Conservation (phyloP, 1,140 invertebrate species). For the Camponotus pennsylvanicus region DNA sequence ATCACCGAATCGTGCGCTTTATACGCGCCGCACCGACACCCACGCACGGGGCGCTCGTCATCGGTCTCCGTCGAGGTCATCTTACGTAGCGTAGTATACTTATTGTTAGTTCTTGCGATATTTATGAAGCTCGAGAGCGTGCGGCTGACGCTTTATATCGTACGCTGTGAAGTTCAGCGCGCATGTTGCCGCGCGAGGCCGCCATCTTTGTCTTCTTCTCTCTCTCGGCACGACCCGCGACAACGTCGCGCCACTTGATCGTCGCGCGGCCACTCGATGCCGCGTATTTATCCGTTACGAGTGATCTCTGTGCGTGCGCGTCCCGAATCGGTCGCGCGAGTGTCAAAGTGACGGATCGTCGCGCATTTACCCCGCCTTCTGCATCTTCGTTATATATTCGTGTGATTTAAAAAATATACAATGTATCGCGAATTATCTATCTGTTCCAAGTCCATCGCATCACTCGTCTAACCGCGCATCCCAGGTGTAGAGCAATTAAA, state of each 20-base stretch:
- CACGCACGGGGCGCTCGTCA: not conserved
- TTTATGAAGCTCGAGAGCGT: conserved; percentile 9
- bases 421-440: not conserved
- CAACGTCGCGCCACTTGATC: not conserved
- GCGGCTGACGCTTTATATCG: not conserved
- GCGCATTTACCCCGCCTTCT: too few relatives aligned
- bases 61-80: conserved; percentile 22
- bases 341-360: not conserved
- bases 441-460: not conserved
- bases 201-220: conserved; percentile 27
- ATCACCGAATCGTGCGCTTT: not conserved
- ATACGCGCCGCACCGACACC: not conserved
- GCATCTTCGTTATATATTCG: not conserved
- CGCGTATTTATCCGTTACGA: not conserved
- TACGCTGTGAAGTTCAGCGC: conserved; percentile 40
- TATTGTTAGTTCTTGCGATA: conserved; percentile 32
- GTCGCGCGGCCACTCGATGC: conserved; percentile 2
- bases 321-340: not conserved
- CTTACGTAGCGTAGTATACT: conserved; percentile 35
- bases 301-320: not conserved
- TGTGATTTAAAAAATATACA: not conserved
- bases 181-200: conserved; percentile 29
- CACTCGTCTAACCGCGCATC: not conserved
- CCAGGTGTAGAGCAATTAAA: too few relatives aligned
- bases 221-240: too few relatives aligned